A percentile compares a stretch with the other conserved stretches of the same genome.
Evolutionary conservation across 2,797 vertebrate species (phyloP).

Genomic region (Zenarchopterus dispar): DNA sequence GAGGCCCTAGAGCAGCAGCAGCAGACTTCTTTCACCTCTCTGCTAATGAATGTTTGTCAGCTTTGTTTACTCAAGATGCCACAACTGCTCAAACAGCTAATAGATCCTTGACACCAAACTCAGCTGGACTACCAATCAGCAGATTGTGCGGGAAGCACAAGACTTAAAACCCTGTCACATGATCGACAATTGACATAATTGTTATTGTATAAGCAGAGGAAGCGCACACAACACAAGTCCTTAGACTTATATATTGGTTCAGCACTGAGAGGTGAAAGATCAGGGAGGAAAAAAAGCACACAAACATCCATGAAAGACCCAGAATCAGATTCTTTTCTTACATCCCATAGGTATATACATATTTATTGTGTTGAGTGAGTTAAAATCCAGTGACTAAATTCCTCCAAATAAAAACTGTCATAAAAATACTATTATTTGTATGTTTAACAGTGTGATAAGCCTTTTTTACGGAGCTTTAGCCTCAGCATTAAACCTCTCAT

Average conservation of each 20-base stretch:
- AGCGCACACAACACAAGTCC: not conserved
- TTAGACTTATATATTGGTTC: not conserved
- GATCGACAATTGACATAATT: not conserved
- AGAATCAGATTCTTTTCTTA: too few species aligned
- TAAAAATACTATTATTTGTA: not conserved
- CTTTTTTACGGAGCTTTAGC: too few species aligned
- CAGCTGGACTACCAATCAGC: slow-evolving; percentile 2
- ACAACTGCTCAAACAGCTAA: slow-evolving; percentile 46
- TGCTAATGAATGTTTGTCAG: slow-evolving; percentile 72
- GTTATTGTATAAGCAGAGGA: slow-evolving; percentile 4
- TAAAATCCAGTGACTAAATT: not conserved
- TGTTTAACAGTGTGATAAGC: not conserved
- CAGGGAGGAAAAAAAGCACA: not conserved
- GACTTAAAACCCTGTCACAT: not conserved
- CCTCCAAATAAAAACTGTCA: slow-evolving; percentile 3
- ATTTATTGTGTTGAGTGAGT: not conserved
- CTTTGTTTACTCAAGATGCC: slow-evolving; percentile 52
- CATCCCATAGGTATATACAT: not conserved
- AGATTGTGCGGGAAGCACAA: not conserved
- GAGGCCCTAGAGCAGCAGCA: slow-evolving; percentile 29
- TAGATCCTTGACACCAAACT: slow-evolving; percentile 37
- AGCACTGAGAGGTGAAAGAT: not conserved
- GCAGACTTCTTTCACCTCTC: slow-evolving; percentile 57
- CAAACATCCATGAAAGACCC: not conserved
- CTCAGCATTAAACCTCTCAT: not conserved